Evolutionary conservation across 2,888 invertebrate species (phyloP), one percentile per base, ranked within the genome.

Genomic region (Selenia dentaria): DNA sequence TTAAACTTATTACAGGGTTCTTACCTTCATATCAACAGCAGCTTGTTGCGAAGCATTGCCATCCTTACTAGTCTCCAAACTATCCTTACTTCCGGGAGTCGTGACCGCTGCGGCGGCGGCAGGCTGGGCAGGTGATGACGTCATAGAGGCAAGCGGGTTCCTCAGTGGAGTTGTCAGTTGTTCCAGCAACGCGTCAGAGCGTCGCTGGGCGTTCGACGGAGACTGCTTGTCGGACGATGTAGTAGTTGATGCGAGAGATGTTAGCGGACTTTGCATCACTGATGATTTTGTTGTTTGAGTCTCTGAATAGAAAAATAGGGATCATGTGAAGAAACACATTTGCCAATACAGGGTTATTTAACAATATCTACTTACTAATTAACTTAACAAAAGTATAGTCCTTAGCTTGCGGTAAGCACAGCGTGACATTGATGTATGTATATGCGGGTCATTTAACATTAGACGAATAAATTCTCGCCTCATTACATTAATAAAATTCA

Each of bases 151-250:
- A 39, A 82, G 70, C 0, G 80, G 79, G 58, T 81, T 88, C 50
- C 80, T 70, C 47, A 91, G 59, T 0, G 91, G 89, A 56, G 79
- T 67, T 0, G 91, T 91, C 51, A 91, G 70, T 39, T 89, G 87
- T 59, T 91, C 91, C 9, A 90, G 61, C 31, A 91, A 55, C 0
- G 86, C 86, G 43, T 91, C 91, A 0, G 90, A 89, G 3, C 91
- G 83, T 0, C 91, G 73, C 57, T 89, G 88, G 2, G 88, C 83
- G 26, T 62, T 81, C 0, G 83, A 75, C 5, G 88, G 78, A 24
- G 82, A 67, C 39, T 86, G 85, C 57, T 87, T 91, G 51, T 86
- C 89, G 9, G 78, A 55, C 3, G 70, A 65, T 2, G 80, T 64
- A 0, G 79, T 69, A 74, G 84, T 82, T 6, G 87, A 79, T n/a